Evolutionary conservation across 2,888 invertebrate genomes (phyloP), one percentile per base, ranked within the genome.

Genomic region (Melieria omissa): DNA sequence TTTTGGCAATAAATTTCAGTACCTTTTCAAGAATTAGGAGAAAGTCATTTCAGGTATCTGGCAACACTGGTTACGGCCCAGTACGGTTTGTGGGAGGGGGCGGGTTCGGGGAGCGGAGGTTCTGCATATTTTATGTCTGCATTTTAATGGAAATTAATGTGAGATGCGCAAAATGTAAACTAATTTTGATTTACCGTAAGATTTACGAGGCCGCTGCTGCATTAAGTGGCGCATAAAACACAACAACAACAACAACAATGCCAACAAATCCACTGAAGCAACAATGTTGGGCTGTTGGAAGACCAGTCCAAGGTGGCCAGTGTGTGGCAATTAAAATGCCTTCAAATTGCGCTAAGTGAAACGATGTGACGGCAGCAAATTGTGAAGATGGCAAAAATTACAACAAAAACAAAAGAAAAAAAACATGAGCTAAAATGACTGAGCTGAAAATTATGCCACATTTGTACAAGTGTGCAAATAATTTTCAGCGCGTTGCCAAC

Each of bases 151-250:
- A 82, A 82, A 82, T 82, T 82, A 82, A 98, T 88, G 89, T 99
- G 78, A 95, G 98, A 87, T 91, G 96, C 88, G 98, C 98, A 88
- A 97, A 49, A 71, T 60, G 60, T 64, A 71, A 71, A 65, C 71
- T 71, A 65, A 71, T 71, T 71, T 71, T 71, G 70, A 71, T 71
- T 71, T 71, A 61, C 65, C 54, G 60, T 45, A 65, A 71, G 71
- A 71, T 71, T 71, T 71, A 71, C 65, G 71, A 71, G 44, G 45
- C 60, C 12, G 49, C 58, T 67, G 58, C 60, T 67, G n/a, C 58
- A 47, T 60, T n/a, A 67, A 41, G 49, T 47, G 47, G 60, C 66
- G 49, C 46, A 67, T 67, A 58, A 58, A 66, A 29, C 42, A 10
- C 60, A 44, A 42, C 29, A 44, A 42, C 60, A 60, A 12, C 42